A percentile compares a stretch with the other conserved stretches of the same genome.
Evolutionary conservation across 2,888 invertebrate species (phyloP).

Genomic region (Cheilosia urbana): DNA sequence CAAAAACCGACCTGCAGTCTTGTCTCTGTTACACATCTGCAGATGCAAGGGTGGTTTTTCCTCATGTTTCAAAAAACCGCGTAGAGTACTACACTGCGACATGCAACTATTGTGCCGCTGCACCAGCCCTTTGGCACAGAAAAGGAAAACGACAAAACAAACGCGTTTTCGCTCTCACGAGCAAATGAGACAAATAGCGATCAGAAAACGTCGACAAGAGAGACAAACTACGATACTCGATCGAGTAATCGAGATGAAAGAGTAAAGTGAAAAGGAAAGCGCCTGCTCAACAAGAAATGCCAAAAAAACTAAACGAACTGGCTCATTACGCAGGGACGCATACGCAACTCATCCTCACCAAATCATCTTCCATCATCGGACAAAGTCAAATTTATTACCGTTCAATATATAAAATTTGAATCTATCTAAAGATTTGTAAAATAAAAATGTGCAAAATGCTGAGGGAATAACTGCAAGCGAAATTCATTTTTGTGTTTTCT

Average conservation of each 20-base stretch:
- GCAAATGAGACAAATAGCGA: constrained; percentile 33
- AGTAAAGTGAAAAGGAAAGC: constrained; percentile 70
- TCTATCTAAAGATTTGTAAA: constrained; percentile 1
- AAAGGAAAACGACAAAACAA: constrained; percentile 22
- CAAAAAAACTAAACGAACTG: constrained; percentile 32
- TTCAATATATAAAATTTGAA: neutral
- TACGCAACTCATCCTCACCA: constrained; percentile 35
- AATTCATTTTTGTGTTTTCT: constrained; percentile 31
- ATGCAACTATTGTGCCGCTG: neutral
- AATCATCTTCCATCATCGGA: constrained; percentile 45
- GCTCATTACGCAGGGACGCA: constrained; percentile 5
- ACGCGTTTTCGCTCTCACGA: constrained; percentile 15
- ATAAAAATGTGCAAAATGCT: constrained; percentile 61
- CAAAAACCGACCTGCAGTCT: constrained; percentile 11
- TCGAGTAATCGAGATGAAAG: constrained; percentile 25
- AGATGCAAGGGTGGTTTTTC: constrained; percentile 44
- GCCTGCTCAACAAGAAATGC: constrained; percentile 9
- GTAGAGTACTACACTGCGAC: neutral
- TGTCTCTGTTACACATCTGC: constrained; percentile 26
- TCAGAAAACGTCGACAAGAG: constrained; percentile 37
- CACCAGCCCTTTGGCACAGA: neutral
- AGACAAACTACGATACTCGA: constrained; percentile 65
- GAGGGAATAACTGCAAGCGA: constrained; percentile 7
- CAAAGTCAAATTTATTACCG: constrained; percentile 20
- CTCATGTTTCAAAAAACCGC: neutral